Evolutionary conservation across 2,797 vertebrate species (phyloP), one percentile per base, ranked within the genome.

Genomic region (Anguilla pacifica): DNA sequence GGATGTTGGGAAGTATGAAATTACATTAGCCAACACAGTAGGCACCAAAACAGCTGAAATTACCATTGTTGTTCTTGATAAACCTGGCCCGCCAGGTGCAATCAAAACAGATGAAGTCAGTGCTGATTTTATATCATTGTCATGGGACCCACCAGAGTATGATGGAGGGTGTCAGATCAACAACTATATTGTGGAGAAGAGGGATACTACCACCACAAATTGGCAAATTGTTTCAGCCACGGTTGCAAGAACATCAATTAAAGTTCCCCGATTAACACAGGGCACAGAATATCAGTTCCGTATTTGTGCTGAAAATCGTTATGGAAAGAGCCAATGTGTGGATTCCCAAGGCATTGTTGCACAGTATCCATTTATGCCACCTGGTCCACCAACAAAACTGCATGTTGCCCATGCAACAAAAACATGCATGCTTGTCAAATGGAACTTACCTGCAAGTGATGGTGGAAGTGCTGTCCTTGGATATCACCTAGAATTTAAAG

Each of bases 211-310:
- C 90, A 96, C 98, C 89, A 98, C 98, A 92, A 96, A 96, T 13
- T 99, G 99, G 99, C 97, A 97, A 57, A 94, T 97, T 88, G 97
- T 97, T 82, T 99, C 97, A 91, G 96, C 97, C 93, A 98, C 98
- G 91, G 97, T 99, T 92, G 98, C 98, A 85, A 98, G 98, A 95
- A 98, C 97, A 89, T 95, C 98, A 88, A 95, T 98, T 92, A 99
- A 99, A 94, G 97, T 98, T 90, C 91, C 95, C 87, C 96, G 96
- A 22, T 95, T 99, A 43, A 96, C 92, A 92, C 97, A 98, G 89
- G 97, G 98, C 88, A 96, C 97, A 90, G 98, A 99, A 89, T 99
- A 99, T 94, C 99, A 99, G 88, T 99, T 99, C 96, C 98, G 98
- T 51, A 96, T 99, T 86, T 98, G 97, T 94, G 97, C 99, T 92